Conservation (phyloP, 2,797 vertebrate genomes). For the Melanotaenia parkinsoni region DNA sequence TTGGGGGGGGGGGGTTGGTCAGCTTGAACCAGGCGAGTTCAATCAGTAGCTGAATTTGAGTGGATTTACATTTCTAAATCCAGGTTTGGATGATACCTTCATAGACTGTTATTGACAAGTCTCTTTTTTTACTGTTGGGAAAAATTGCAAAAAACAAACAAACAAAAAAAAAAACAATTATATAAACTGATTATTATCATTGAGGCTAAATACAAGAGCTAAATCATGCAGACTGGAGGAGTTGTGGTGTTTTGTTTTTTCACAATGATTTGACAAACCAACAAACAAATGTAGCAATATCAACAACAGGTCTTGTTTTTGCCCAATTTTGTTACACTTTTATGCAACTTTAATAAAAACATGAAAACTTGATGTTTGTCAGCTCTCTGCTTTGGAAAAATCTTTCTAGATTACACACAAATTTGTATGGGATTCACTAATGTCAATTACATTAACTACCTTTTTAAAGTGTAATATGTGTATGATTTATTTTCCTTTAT, state of each 20-base stretch:
- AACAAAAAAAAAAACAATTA: conserved; percentile 43
- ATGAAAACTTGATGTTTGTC: conserved; percentile 57
- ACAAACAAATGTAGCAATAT: conserved; percentile 86
- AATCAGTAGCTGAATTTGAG: conserved; percentile 67
- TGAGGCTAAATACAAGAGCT: conserved; percentile 70
- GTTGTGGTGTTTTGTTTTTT: conserved; percentile 57
- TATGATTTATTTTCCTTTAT: background rate
- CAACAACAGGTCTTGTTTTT: conserved; percentile 82
- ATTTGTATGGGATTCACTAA: background rate
- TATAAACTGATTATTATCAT: conserved; percentile 65
- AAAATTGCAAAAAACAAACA: conserved; percentile 64
- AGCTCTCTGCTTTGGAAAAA: background rate
- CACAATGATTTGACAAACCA: conserved; percentile 69
- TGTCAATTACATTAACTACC: background rate
- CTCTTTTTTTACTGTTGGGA: conserved; percentile 68
- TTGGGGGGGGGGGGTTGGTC: conserved; percentile 8
- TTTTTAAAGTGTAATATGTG: background rate
- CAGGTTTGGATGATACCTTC: conserved; percentile 71
- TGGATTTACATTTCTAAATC: conserved; percentile 73
- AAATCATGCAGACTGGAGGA: conserved; percentile 55
- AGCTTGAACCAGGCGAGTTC: conserved; percentile 47
- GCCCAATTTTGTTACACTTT: conserved; percentile 88
- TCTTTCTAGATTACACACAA: background rate
- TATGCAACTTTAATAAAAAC: conserved; percentile 90
- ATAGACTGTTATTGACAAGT: conserved; percentile 79